Conservation (phyloP, 1,140 invertebrate species). For the Drosophila rufa region DNA sequence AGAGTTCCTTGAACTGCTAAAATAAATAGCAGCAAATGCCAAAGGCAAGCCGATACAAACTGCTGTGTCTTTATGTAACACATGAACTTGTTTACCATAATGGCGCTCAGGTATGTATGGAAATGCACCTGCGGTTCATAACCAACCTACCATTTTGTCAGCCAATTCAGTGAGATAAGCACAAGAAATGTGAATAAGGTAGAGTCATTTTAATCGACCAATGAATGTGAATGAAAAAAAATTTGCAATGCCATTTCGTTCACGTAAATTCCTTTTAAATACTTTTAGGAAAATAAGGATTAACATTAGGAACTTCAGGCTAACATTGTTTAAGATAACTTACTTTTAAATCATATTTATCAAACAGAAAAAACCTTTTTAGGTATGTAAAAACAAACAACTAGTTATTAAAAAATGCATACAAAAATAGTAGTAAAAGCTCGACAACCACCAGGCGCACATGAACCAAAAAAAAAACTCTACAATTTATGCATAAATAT, state of each 20-base stretch:
- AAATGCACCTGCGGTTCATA: conserved; percentile 27
- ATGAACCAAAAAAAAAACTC: background rate
- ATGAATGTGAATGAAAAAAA: background rate
- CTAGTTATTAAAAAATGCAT: no score
- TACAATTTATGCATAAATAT: background rate
- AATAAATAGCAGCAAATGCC: conserved; percentile 36
- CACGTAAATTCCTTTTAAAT: background rate
- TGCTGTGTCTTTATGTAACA: background rate
- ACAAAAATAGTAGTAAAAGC: no score
- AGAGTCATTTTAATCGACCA: background rate
- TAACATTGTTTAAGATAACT: no score
- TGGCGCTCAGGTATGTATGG: conserved; percentile 13
- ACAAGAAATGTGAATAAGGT: background rate
- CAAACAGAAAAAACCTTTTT: no score
- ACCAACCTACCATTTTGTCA: conserved; percentile 18
- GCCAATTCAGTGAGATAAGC: background rate
- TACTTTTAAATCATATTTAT: no score
- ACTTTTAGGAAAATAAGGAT: background rate
- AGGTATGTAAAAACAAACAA: no score
- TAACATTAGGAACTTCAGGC: background rate
- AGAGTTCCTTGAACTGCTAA: conserved; percentile 41
- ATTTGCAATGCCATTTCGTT: background rate
- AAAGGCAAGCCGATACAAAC: conserved; percentile 3
- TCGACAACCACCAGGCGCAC: background rate
- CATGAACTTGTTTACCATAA: conserved; percentile 23